Evolutionary conservation across 2,888 invertebrate species (phyloP).

Genomic region (Eulithis testata): DNA sequence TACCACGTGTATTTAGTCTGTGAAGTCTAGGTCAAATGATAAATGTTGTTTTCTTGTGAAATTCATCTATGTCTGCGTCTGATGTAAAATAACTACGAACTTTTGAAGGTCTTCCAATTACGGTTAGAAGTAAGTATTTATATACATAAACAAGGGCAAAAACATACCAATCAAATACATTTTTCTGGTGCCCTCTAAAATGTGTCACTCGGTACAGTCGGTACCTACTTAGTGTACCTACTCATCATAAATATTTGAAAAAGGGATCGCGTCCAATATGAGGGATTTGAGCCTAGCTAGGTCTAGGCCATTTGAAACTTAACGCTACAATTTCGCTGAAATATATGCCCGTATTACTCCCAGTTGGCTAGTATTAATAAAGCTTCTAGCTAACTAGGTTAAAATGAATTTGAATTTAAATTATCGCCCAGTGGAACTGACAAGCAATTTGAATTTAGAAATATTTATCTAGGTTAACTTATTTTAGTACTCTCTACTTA

Average conservation of each 20-base stretch:
- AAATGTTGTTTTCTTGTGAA: background rate
- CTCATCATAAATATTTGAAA: too few species aligned
- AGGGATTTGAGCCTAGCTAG: too few species aligned
- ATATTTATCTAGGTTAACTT: conserved; percentile 1
- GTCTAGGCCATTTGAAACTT: too few species aligned
- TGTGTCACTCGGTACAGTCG: too few species aligned
- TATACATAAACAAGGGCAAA: too few species aligned
- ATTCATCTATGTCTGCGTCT: background rate
- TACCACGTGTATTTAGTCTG: conserved; percentile 1
- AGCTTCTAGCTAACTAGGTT: conserved; percentile 8
- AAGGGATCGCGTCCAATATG: too few species aligned
- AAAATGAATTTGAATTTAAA: conserved; percentile 14
- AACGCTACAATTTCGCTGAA: background rate
- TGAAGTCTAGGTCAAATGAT: background rate
- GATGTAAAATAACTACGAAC: background rate
- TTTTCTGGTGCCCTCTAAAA: too few species aligned
- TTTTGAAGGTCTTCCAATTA: too few species aligned
- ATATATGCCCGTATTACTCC: background rate
- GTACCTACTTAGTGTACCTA: too few species aligned
- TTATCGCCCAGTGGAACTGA: background rate
- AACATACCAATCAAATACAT: too few species aligned
- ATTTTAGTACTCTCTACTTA: background rate
- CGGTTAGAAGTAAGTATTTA: background rate
- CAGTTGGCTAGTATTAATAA: too few species aligned
- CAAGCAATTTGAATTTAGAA: conserved; percentile 1